A percentile compares a stretch with the other conserved stretches of the same genome.
Conservation (phyloP, 2,797 vertebrate genomes). For the Naso thynnoides region DNA sequence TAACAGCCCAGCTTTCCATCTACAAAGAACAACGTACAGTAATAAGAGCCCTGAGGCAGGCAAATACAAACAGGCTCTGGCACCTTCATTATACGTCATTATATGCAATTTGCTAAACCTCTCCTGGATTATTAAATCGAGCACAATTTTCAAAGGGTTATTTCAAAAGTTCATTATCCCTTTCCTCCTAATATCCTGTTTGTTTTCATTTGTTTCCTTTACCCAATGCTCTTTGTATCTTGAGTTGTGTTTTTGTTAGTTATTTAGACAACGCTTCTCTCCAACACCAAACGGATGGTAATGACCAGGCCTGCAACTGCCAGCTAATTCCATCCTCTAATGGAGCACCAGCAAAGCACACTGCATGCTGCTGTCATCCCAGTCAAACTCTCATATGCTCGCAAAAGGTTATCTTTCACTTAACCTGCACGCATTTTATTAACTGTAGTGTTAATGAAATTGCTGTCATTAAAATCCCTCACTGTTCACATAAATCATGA, state of each 20-base stretch:
- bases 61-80: not conserved
- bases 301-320: constrained; percentile 53
- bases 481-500: constrained; percentile 20
- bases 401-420: constrained; percentile 53
- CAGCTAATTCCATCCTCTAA: constrained; percentile 60
- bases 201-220: not conserved
- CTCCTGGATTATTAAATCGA: constrained; percentile 25
- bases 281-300: constrained; percentile 68
- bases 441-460: constrained; percentile 44
- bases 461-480: constrained; percentile 6
- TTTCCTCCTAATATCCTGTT: not conserved
- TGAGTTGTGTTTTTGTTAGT: not conserved
- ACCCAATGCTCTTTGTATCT: constrained; percentile 8
- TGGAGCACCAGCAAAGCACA: constrained; percentile 52
- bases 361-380: constrained; percentile 19
- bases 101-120: not conserved
- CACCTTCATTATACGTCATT: not conserved
- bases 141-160: constrained; percentile 3
- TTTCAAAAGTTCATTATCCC: constrained; percentile 2
- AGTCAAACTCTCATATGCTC: constrained; percentile 15
- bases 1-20: constrained; percentile 5
- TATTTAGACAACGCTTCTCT: constrained; percentile 19
- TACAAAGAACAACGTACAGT: not conserved
- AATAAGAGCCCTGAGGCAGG: not conserved
- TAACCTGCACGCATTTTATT: constrained; percentile 45